phyloP scores from a whole-genome alignment of 2,113 vertebrate genomes.

The Campylomormyrus tamandua region DNA sequence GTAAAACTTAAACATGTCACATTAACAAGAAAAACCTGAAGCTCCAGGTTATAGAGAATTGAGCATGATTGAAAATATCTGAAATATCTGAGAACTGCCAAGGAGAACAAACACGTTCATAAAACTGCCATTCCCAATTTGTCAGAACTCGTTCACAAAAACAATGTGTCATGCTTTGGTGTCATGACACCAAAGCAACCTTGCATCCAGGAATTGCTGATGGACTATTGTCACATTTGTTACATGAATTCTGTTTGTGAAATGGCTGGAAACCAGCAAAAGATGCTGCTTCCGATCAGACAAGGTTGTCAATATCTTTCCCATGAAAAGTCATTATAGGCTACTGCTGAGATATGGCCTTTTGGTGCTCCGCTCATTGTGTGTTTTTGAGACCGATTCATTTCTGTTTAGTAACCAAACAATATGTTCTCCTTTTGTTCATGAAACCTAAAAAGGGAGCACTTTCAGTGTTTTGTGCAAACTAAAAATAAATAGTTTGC shows the following conservation, averaged over 20 bases:
- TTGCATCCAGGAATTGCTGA: not conserved
- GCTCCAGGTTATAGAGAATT: not conserved
- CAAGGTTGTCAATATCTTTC: not conserved
- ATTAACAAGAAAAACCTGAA: too few relatives aligned
- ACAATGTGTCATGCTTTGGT: not conserved
- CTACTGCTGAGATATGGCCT: not conserved
- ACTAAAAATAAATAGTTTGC: not conserved
- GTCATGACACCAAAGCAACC: not conserved
- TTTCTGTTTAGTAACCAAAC: not conserved
- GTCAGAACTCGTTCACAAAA: not conserved
- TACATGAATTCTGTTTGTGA: not conserved
- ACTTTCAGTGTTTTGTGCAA: not conserved
- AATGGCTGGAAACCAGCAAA: not conserved
- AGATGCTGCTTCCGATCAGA: not conserved
- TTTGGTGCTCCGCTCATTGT: not conserved
- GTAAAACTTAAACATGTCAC: too few relatives aligned
- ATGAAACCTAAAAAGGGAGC: not conserved
- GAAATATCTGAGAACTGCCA: not conserved
- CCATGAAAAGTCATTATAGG: not conserved
- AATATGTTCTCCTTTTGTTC: not conserved
- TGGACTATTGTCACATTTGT: not conserved
- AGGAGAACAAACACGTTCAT: not conserved
- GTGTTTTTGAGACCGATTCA: not conserved
- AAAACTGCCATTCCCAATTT: not conserved
- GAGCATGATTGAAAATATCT: not conserved